Evolutionary conservation across 2,797 vertebrate genomes (phyloP), one percentile per base, ranked within the genome.

Genomic region (Gymnothorax reevesii): DNA sequence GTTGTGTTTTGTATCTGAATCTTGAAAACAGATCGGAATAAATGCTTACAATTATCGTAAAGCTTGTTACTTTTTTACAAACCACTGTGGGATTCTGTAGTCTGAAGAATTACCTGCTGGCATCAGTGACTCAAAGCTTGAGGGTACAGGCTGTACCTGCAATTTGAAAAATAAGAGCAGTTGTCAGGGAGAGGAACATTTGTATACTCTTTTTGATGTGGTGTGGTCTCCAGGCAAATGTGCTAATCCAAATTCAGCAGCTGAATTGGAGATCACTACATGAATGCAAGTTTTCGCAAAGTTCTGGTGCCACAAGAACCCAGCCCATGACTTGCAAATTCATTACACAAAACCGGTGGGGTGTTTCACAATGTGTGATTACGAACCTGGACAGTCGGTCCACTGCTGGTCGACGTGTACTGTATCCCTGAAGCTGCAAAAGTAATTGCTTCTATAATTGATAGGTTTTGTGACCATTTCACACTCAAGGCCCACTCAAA

Each of bases 1-100:
- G 22, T 73, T 49, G 55, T 87, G 69, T 66, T 69, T 60, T 84
- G 83, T 54, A n/a, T 22, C 17, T 54, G 64, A 7, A 22, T 27
- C 49, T 20, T 69, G 83, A 42, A 42, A 42, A 42, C 42, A 66
- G 2, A 82, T 85, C 71, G 75, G 20, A 85, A 87, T 87, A 85
- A 85, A 87, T 82, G 17, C 54, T 73, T 84, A 80, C 64, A 5
- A 84, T n/a, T 64, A 75, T 27, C 84, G 52, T 66, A 69, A 52
- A n/a, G 22, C 57, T 27, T 82, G 15, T 55, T 12, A 12, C 42
- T 57, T 22, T 8, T 80, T 80, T 80, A 7, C 12, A 82, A 82
- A 57, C 52, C 57, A 20, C 79, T 54, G 33, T 4, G 42, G 73
- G 73, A 27, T 77, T 42, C 33, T 77, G 33, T 15, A 52, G 1